Conservation (phyloP, 2,797 vertebrate species). For the Epinephelus malabaricus region DNA sequence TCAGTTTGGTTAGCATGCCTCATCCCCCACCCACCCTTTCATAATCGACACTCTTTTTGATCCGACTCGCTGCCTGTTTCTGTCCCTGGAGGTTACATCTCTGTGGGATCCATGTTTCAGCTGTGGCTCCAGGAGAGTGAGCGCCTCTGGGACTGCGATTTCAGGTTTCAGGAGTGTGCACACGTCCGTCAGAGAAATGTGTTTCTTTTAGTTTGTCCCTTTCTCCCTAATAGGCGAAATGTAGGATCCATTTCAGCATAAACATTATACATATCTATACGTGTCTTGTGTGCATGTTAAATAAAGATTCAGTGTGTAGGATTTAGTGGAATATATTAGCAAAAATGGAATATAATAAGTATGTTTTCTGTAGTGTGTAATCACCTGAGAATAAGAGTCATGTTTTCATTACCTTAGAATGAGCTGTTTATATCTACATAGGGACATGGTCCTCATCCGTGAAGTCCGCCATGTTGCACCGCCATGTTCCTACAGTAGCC, state of each 20-base stretch:
- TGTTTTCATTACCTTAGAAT: too few species aligned
- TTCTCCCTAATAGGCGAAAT: slow-evolving; percentile 3
- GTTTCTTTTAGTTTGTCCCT: not conserved
- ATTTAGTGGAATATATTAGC: too few species aligned
- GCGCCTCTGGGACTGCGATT: slow-evolving; percentile 39
- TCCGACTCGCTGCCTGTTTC: slow-evolving; percentile 47
- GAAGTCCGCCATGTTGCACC: too few species aligned
- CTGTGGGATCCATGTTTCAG: slow-evolving; percentile 58
- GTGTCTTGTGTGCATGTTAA: not conserved
- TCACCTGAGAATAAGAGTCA: too few species aligned
- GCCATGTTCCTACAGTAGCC: too few species aligned
- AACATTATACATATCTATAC: not conserved
- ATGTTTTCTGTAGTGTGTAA: too few species aligned
- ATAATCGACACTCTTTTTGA: slow-evolving; percentile 62
- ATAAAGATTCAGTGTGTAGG: too few species aligned
- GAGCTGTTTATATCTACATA: too few species aligned
- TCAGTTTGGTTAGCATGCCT: slow-evolving; percentile 51
- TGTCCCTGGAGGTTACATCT: slow-evolving; percentile 58
- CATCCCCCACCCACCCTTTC: slow-evolving; percentile 44
- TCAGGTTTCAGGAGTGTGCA: slow-evolving; percentile 33
- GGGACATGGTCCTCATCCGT: too few species aligned
- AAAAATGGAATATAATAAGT: too few species aligned
- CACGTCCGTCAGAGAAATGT: slow-evolving; percentile 19
- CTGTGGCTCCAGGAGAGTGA: slow-evolving; percentile 30
- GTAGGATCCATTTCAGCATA: slow-evolving; percentile 5